Base-by-base conservation (phyloP, 1,140 invertebrate species). In the Polypedilum pembai region DNA sequence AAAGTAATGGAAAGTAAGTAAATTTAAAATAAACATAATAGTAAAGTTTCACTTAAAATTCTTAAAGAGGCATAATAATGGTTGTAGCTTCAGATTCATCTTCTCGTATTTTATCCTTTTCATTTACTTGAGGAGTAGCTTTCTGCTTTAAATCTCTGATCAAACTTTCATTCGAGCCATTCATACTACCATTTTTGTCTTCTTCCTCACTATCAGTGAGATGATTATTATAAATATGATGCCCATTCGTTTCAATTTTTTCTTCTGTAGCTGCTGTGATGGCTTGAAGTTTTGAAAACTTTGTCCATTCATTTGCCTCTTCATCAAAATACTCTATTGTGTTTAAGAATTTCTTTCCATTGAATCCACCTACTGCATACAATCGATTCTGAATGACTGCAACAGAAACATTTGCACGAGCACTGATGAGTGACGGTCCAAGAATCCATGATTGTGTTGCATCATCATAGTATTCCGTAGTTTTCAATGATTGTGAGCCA, bases 311-410 rank as follows among this genome's bases (percentile, higher is more conserved):
- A 77, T 89, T 88, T 73, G 87, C 87, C 41, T 87, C 85, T 45
- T 84, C 82, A 78, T 91, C 90, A 74, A 93, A 81, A 78, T 88
- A 92, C 84, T 94, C 92, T 73, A 94, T 88, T n/a, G 89, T 92
- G 78, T 91, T 91, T 21, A 94, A 83, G 83, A 94, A 94, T 75
- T 85, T 86, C 84, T 78, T 84, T 83, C 90, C 91, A 78, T 89
- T 90, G 82, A 90, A 94, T 74, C 91, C 92, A 17, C 92, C 92
- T 63, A 92, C 89, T 24, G 91, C 91, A 83, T 91, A 93, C n/a
- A 93, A 81, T 76, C 87, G 84, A 76, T 87, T 86, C 40, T 85
- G 85, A 72, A 92, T 87, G 73, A 89, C 89, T 8, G 88, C 88
- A 21, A 89, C 88, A n/a, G 88, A 88, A 41, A 91, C 88, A 79